A percentile compares a stretch with the other conserved stretches of the same genome.
Evolutionary conservation across 2,797 vertebrate genomes (phyloP).

Genomic region (Sarcophilus harrisii): DNA sequence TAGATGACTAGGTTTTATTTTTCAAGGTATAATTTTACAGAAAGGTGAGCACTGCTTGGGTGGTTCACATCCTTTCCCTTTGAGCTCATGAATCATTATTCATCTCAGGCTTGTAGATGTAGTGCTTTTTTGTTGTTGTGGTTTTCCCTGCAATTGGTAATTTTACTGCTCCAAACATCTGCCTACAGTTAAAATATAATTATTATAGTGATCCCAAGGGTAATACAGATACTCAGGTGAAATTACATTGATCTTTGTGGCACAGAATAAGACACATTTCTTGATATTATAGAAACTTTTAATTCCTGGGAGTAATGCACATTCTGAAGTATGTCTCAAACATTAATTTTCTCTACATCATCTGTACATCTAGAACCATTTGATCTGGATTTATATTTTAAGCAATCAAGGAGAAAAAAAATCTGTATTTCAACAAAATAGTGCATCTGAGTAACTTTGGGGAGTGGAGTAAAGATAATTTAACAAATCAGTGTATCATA

Average conservation of each 20-base stretch:
- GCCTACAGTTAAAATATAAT: neutral
- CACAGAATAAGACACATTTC: neutral
- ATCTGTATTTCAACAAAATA: neutral
- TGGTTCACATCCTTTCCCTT: neutral
- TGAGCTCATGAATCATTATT: neutral
- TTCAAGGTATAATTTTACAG: neutral
- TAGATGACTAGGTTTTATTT: neutral
- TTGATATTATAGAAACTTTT: neutral
- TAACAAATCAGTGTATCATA: neutral
- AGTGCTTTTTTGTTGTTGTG: neutral
- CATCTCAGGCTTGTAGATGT: rapidly evolving
- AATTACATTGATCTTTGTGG: neutral
- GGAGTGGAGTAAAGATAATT: neutral
- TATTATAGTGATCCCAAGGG: too few relatives aligned
- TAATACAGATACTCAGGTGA: neutral
- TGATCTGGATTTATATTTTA: neutral
- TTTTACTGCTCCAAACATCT: neutral
- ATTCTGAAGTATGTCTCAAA: neutral
- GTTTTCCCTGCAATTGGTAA: neutral
- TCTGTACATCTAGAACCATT: neutral
- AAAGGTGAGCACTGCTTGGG: neutral
- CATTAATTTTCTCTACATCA: neutral
- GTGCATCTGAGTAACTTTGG: neutral
- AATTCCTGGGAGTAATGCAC: neutral
- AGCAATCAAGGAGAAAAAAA: neutral